These are phyloP conservation scores for Echeneis naucrates DNA, from an alignment of 2,797 vertebrate species.

Conservation along the genomic window DNA sequence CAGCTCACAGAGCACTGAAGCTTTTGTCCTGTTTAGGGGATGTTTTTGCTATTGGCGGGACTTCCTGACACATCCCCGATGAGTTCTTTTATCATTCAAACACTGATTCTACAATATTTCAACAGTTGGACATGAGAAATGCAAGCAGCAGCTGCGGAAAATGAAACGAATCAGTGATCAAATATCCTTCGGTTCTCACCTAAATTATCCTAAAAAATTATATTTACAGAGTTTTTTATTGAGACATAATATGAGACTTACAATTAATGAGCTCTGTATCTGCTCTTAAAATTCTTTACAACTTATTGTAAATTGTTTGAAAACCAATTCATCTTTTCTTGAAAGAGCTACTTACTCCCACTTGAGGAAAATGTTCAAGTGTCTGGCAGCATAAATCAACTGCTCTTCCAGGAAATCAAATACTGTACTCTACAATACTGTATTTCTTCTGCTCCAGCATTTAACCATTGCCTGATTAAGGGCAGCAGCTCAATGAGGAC, in stretches of 20 bases:
- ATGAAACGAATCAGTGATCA: constrained; percentile 23
- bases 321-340: constrained; percentile 41
- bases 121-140: constrained; percentile 41
- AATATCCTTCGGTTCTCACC: constrained; percentile 19
- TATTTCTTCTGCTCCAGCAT: constrained; percentile 45
- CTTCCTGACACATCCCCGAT: constrained; percentile 43
- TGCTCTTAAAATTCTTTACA: constrained; percentile 22
- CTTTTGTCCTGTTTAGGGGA: constrained; percentile 21
- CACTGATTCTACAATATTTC: constrained; percentile 34
- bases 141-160: constrained; percentile 30
- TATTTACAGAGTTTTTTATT: background rate
- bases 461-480: constrained; percentile 56
- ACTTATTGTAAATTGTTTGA: constrained; percentile 38
- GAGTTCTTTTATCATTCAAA: constrained; percentile 53
- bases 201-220: constrained; percentile 1
- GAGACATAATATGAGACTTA: constrained; percentile 14
- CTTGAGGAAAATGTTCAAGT: constrained; percentile 29
- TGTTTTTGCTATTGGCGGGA: constrained; percentile 23
- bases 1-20: constrained; percentile 20
- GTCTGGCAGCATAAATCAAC: constrained; percentile 51
- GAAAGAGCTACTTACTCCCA: constrained; percentile 32
- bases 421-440: constrained; percentile 29
- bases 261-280: background rate
- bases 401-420: constrained; percentile 56
- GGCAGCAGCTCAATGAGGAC: constrained; percentile 28